Evolutionary conservation across 2,797 vertebrate species (phyloP).

Genomic region (Mastacembelus armatus): DNA sequence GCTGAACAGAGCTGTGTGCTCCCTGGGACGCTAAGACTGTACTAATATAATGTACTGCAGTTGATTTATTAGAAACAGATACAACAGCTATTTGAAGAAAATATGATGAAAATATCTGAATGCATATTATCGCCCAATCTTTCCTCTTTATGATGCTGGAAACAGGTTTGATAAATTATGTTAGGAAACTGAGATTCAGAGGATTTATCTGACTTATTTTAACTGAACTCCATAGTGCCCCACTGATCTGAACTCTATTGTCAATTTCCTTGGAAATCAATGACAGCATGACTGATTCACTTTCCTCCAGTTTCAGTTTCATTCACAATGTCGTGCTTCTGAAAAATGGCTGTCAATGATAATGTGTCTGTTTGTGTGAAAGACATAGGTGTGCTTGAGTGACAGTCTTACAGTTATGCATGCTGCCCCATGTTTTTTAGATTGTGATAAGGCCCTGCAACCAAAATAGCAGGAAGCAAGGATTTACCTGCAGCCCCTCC

Average conservation of each 20-base stretch:
- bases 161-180: conserved; percentile 34
- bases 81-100: neutral
- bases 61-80: conserved; percentile 47
- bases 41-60: conserved; percentile 23
- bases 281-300: conserved; percentile 20
- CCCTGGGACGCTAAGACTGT: neutral
- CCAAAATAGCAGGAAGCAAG: conserved; percentile 65
- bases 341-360: neutral
- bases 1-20: conserved; percentile 22
- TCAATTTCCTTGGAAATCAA: neutral
- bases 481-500: conserved; percentile 58
- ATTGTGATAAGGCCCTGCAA: conserved; percentile 58
- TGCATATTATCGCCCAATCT: conserved; percentile 7
- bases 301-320: conserved; percentile 4
- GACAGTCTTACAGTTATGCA: conserved; percentile 33
- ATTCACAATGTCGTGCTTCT: conserved; percentile 1
- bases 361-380: neutral
- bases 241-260: too few species aligned
- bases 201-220: neutral
- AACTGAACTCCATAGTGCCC: neutral
- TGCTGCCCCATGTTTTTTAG: conserved; percentile 51
- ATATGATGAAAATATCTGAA: conserved; percentile 24
- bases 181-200: conserved; percentile 13
- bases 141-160: conserved; percentile 10
- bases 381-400: conserved; percentile 4